Evolutionary conservation across 2,797 vertebrate genomes (phyloP), one percentile per base, ranked within the genome.

Genomic region (Euphonia xanthogaster): DNA sequence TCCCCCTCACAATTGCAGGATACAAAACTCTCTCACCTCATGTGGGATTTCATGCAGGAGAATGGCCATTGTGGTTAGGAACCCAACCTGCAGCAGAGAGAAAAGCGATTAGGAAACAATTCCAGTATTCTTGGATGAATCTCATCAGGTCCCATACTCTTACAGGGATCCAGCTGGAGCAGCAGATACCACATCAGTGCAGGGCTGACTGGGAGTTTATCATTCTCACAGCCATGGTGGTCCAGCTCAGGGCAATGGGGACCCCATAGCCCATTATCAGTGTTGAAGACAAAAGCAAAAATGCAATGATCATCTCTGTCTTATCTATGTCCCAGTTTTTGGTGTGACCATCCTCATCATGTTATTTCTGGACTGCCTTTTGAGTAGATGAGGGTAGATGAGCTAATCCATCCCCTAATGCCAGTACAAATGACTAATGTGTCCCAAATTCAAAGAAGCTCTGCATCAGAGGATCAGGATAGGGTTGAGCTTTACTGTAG

Each of bases 31-130:
- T 82, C 98, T 98, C 94, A 99, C 99, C 99, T 99, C 99, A 6
- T 99, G 99, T 60, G 99, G 99, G 79, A 99, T 99, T 98, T 99
- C 99, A 12, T 99, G 99, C 78, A 99, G 98, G 55, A 99, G 98
- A 94, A 99, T 99, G 86, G 99, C 99, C 96, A 99, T 96, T 19
- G 99, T 99, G 37, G 99, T 99, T 83, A 99, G 98, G 78, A 99
- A 98, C 14, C 99, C 99, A 73, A 99, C 99, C 99, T 99, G 97
- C 24, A 98, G 77, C 55, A 75, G 45, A 80, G 37, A 96, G 17
- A 90, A 90, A 95, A 35, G 11, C 1, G 0, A 78, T 88, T 76
- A 92, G 31, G 35, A 72, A 83, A 45, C 22, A 57, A 33, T 30
- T 12, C 15, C 27, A 21, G 23, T 42, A n/a, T n/a, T 84, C 33